Base-by-base conservation (phyloP, 2,888 invertebrate species). In the Carcina quercana region DNA sequence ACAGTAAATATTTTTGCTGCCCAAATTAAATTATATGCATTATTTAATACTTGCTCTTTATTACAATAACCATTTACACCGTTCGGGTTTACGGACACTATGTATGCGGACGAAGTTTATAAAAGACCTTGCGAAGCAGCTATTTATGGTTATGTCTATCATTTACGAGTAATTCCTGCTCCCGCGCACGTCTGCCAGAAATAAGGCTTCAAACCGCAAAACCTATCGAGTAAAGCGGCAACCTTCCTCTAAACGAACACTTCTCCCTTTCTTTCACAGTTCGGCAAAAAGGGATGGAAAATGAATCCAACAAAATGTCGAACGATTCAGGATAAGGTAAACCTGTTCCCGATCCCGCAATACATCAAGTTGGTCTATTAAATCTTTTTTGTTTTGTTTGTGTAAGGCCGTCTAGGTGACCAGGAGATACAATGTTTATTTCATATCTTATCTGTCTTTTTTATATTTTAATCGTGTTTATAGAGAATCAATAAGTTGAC, bases 181-280 rank as follows among this genome's bases (percentile, higher is more conserved):
- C 14, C 25, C 3, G 29, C 36, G 36, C 36, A 32, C 39, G 30
- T 37, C 35, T 43, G 35, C 34, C 37, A 40, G 37, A 42, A 54
- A 50, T 69, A 73, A 59, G 73, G 73, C 71, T 75, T 78, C 51
- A 52, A 53, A 76, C 79, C 78, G 57, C 79, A 75, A 62, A 32
- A 37, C 30, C 37, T 37, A 45, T 43, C 35, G 38, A 42, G 39
- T 30, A 26, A 32, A 30, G 30, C 30, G 38, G 39, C 42, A 40
- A 37, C 45, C 37, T 44, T 47, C 45, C 40, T n/a, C 28, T 5
- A 17, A 40, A 40, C 39, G 47, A 34, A 34, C 40, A 43, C 37
- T 42, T 14, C 7, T 30, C 13, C n/a, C 14, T 10, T 2, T 42
- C 53, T 34, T 32, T 62, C 54, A 32, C 40, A 35, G 42, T 4